Evolutionary conservation across 2,888 invertebrate genomes (phyloP).

Genomic region (Teinopalpus imperialis): DNA sequence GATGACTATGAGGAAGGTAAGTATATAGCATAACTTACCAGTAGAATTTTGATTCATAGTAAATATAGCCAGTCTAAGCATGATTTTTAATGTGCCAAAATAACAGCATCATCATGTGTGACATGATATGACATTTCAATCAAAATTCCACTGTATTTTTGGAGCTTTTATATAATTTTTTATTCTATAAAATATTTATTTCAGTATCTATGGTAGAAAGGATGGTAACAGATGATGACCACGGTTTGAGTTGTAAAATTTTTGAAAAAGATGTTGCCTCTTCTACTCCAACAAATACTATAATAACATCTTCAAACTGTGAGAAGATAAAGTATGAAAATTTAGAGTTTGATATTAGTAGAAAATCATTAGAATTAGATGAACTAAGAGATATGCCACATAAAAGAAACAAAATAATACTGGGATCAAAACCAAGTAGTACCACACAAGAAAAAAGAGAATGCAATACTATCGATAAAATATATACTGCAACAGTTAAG

Average conservation of each 20-base stretch:
- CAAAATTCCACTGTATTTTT: too few relatives aligned
- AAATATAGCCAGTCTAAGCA: too few relatives aligned
- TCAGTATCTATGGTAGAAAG: conserved; percentile 15
- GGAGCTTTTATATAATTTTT: too few relatives aligned
- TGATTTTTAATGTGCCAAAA: too few relatives aligned
- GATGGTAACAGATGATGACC: not conserved
- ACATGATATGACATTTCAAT: too few relatives aligned
- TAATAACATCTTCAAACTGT: too few relatives aligned
- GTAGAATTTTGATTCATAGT: too few relatives aligned
- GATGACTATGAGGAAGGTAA: conserved; percentile 43
- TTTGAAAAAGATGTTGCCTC: too few relatives aligned
- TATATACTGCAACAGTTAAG: conserved; percentile 36
- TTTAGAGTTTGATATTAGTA: not conserved
- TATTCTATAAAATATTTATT: conserved; percentile 15
- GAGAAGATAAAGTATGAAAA: not conserved
- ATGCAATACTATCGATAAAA: not conserved
- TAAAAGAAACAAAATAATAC: conserved; percentile 45
- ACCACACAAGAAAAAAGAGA: conserved; percentile 1
- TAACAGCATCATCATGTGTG: too few relatives aligned
- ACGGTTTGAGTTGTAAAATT: too few relatives aligned
- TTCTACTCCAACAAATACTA: too few relatives aligned
- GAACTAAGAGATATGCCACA: not conserved
- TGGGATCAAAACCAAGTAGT: conserved; percentile 48
- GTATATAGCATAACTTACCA: too few relatives aligned
- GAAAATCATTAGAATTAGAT: not conserved